Evolutionary conservation across 2,888 invertebrate species (phyloP), one percentile per base, ranked within the genome.

Genomic region (Drosophila macrospina): DNA sequence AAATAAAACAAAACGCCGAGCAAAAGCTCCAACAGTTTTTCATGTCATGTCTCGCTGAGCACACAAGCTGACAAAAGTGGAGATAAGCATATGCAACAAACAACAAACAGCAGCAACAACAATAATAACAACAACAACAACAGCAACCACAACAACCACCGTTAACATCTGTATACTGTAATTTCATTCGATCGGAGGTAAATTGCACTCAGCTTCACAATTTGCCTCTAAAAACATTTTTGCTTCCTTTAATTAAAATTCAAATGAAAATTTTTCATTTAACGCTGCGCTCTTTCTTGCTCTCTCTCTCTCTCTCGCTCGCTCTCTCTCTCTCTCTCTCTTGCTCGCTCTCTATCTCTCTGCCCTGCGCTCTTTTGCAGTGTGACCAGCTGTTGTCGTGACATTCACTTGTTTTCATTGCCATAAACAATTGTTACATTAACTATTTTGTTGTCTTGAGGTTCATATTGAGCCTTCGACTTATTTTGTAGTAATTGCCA

Each of bases 1-100:
- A 82, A 87, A 82, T 87, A 82, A 73, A 77, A 80, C 67, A 64
- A 67, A 67, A 68, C 60, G 66, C 50, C 42, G 57, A 20, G 56
- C 62, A 57, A 74, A 66, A 65, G 57, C 61, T 45, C 54, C 20
- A 41, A 41, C 41, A 20, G 5, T n/a, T n/a, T 20, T 10, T n/a
- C n/a, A n/a, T 36, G 32, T 32, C 32, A n/a, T 32, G 32, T 32
- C 13, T 39, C n/a, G 6, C 20, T 32, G 32, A 32, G 32, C 32
- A 39, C 26, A 10, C 59, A 56, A 37, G 52, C 8, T 45, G 15
- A 45, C 37, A 16, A 28, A 68, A 62, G 47, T 69, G 47, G 48
- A 50, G 63, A 55, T 57, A 30, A 54, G 32, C 45, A 39, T 34
- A 60, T 44, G 39, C 47, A 52, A 73, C 52, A 62, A 48, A 65